Percentiles rank a stretch among this genome's conserved stretches.
These are phyloP conservation scores for Anoura caudifer DNA, from an alignment of 2,113 vertebrate genomes.

Conservation along the genomic window DNA sequence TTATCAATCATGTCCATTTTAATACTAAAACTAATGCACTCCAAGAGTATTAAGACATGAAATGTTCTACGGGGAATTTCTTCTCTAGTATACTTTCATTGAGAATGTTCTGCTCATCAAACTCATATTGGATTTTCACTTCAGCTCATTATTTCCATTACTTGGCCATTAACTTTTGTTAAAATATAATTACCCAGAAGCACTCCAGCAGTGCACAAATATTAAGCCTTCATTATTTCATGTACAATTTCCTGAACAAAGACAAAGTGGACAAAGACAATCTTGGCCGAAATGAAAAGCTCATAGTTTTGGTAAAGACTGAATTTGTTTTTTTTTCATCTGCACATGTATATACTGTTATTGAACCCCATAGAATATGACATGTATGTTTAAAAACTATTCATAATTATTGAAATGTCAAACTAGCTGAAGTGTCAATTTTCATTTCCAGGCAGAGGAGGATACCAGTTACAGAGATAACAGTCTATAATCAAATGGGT, in stretches of 20 bases:
- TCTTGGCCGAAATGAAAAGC: background rate
- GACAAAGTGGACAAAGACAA: background rate
- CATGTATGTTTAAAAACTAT: background rate
- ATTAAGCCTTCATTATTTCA: slow-evolving; percentile 58
- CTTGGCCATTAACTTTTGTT: slow-evolving; percentile 73
- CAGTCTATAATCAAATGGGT: background rate
- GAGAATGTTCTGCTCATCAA: slow-evolving; percentile 67
- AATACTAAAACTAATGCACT: slow-evolving; percentile 15
- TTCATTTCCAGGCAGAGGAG: background rate
- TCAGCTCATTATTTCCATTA: slow-evolving; percentile 75
- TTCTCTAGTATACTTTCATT: background rate
- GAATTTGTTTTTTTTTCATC: background rate
- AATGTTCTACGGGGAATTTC: slow-evolving; percentile 25
- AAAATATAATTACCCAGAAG: slow-evolving; percentile 74
- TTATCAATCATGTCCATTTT: background rate
- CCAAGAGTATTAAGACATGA: background rate
- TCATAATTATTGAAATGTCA: background rate
- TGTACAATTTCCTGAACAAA: slow-evolving; percentile 7
- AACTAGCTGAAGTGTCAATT: background rate
- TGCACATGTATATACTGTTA: background rate
- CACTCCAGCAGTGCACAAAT: slow-evolving; percentile 55
- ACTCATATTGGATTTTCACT: slow-evolving; percentile 64
- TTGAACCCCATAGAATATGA: background rate
- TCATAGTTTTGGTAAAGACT: background rate
- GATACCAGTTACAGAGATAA: background rate